These are phyloP conservation scores for Pseudotriccus pelzelni DNA, from an alignment of 2,797 vertebrate genomes.

Conservation along the genomic window DNA sequence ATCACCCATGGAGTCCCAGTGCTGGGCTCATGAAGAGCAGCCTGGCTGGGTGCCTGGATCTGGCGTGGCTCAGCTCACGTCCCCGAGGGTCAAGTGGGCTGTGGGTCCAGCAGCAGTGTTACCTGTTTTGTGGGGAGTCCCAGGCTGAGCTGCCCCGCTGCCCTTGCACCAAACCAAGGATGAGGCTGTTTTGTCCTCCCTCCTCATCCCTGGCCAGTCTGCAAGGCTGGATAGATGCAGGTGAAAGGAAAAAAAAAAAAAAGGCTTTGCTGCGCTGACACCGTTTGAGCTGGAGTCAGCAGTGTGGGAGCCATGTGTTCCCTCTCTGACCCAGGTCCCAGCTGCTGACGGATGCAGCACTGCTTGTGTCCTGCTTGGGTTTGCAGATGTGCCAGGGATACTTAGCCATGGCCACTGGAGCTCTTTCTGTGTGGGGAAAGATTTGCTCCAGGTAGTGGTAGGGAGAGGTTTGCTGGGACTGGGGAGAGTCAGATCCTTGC, in stretches of 20 bases:
- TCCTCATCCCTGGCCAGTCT: neutral
- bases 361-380: neutral
- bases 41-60: neutral
- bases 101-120: neutral
- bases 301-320: neutral
- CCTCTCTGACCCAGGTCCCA: neutral
- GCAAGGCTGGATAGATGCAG: neutral
- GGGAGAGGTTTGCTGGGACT: neutral
- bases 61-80: neutral
- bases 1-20: fast-evolving
- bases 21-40: fast-evolving
- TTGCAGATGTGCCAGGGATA: neutral
- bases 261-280: neutral
- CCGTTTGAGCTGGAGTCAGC: neutral
- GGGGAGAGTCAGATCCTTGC: neutral
- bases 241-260: neutral
- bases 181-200: neutral
- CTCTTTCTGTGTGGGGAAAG: neutral
- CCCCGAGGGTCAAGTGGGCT: neutral
- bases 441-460: neutral
- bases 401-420: fast-evolving
- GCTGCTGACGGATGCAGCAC: neutral
- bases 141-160: neutral
- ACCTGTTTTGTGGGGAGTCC: neutral
- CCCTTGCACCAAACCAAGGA: neutral